These are phyloP conservation scores for Zootermopsis nevadensis DNA, from an alignment of 2,888 invertebrate species.

Conservation along the genomic window DNA sequence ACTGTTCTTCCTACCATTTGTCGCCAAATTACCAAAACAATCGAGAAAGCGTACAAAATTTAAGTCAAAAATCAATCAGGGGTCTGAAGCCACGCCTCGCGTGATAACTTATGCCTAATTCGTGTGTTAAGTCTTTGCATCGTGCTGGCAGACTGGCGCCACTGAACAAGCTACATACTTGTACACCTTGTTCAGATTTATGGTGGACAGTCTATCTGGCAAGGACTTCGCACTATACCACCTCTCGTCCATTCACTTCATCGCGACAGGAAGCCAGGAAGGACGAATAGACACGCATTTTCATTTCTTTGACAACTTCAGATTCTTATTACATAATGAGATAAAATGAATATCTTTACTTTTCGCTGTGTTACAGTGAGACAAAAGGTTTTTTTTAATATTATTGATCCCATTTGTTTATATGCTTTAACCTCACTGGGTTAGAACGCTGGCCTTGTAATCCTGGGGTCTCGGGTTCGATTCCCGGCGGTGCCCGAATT, in stretches of 20 bases:
- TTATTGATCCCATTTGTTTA: too few relatives aligned
- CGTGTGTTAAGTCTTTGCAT: neutral
- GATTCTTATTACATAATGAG: too few relatives aligned
- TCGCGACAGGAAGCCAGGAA: neutral
- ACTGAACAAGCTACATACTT: neutral
- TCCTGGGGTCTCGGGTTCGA: too few relatives aligned
- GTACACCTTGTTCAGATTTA: neutral
- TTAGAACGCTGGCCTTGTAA: too few relatives aligned
- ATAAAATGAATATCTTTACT: too few relatives aligned
- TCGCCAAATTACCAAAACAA: too few relatives aligned
- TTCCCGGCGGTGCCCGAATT: too few relatives aligned
- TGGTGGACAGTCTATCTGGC: neutral
- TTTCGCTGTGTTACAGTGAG: too few relatives aligned
- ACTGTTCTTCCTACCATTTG: constrained; percentile 13
- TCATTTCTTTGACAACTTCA: too few relatives aligned
- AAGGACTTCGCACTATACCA: neutral
- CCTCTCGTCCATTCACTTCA: neutral
- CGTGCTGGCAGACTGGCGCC: neutral
- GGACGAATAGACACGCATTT: neutral
- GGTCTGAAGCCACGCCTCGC: neutral
- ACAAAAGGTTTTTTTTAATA: too few relatives aligned
- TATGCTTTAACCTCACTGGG: too few relatives aligned
- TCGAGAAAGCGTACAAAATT: neutral
- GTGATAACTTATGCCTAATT: neutral
- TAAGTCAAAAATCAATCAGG: neutral